Base-by-base conservation (phyloP, 2,888 invertebrate species). In the Orthonevra nobilis region DNA sequence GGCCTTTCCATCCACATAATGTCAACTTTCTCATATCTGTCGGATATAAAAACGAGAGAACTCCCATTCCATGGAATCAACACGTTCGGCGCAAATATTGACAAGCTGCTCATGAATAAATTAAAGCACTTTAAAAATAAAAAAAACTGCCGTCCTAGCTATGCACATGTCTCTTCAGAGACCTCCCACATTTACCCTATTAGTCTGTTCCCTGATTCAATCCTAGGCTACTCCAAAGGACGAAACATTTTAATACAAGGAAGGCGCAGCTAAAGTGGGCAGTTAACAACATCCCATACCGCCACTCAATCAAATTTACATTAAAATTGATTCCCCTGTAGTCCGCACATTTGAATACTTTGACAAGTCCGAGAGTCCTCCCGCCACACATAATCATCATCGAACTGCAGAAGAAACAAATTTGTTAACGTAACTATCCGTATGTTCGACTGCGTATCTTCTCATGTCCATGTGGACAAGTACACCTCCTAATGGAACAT, bases 251-350 rank as follows among this genome's bases (percentile, higher is more conserved):
- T 66, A 54, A 61, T 70, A 66, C 23, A 23, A 3, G 23, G 23
- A 23, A 23, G 5, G 23, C 10, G 32, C 42, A 63, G 26, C 40
- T 34, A 10, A 32, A 38, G 30, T 32, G 54, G 68, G 26, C 26
- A 68, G 58, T 12, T 34, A 40, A n/a, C 48, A 48, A 23, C 10
- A 32, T 15, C 54, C 23, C 44, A 12, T 34, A 56, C 48, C 69
- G 54, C 61, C 40, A 56, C 48, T 74, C 61, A 74, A 74, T 74
- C 74, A 68, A 69, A 74, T 56, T 48, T 28, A n/a, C n/a, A n/a
- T n/a, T n/a, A n/a, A n/a, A n/a, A n/a, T n/a, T n/a, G n/a, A n/a
- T n/a, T n/a, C n/a, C n/a, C n/a, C n/a, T n/a, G n/a, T n/a, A n/a
- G n/a, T n/a, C n/a, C n/a, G n/a, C n/a, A n/a, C n/a, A n/a, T n/a